These are phyloP conservation scores for Uloborus diversus DNA, from an alignment of 1,140 invertebrate species.

Conservation along the genomic window DNA sequence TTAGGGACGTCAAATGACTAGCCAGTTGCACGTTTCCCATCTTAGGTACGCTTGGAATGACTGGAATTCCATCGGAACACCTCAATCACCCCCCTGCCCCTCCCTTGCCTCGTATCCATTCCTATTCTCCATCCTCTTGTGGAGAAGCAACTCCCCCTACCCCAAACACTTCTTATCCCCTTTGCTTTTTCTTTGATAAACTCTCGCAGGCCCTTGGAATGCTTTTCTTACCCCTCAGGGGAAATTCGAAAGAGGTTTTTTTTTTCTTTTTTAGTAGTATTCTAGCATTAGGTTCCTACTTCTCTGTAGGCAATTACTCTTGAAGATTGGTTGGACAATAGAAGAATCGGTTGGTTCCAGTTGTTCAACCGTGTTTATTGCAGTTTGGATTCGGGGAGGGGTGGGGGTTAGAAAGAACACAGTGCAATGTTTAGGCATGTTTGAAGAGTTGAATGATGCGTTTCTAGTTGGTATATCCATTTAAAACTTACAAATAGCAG, in stretches of 20 bases:
- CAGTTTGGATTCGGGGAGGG: not conserved
- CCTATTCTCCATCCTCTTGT: not conserved
- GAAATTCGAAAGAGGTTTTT: not conserved
- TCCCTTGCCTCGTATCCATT: not conserved
- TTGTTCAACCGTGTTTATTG: not conserved
- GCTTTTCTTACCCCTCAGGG: not conserved
- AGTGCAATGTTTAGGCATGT: too few species aligned
- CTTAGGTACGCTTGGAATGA: not conserved
- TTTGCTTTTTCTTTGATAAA: constrained; percentile 20
- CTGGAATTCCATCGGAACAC: constrained; percentile 23
- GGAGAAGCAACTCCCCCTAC: not conserved
- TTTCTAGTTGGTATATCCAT: not conserved
- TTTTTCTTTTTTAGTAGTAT: not conserved
- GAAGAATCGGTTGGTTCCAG: not conserved
- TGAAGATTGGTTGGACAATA: not conserved
- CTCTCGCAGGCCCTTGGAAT: not conserved
- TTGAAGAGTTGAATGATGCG: too few species aligned
- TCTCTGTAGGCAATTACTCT: constrained; percentile 16
- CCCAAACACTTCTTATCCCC: not conserved
- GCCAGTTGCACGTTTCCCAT: not conserved
- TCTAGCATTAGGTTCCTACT: not conserved
- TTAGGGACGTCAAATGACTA: too few species aligned
- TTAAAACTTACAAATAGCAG: too few species aligned
- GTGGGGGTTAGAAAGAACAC: too few species aligned
- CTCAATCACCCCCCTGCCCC: constrained; percentile 19